These are phyloP conservation scores for Gadus macrocephalus DNA, from an alignment of 2,113 vertebrate species.

Conservation along the genomic window DNA sequence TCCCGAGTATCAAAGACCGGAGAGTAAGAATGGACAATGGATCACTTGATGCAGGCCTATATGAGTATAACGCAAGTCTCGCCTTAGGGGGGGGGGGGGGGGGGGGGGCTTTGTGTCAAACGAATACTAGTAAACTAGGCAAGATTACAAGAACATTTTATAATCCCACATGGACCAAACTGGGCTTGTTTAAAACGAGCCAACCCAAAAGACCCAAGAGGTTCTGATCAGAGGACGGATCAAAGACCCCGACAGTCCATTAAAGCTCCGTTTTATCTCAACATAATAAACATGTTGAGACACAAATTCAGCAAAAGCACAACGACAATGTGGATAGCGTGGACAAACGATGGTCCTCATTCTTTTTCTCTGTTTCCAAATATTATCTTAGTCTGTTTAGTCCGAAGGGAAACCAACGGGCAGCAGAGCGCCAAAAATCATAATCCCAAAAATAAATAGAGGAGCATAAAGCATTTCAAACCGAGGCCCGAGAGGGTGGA, in stretches of 20 bases:
- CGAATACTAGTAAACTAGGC: conserved; percentile 53
- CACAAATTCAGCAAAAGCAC: no score
- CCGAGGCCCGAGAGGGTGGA: conserved; percentile 55
- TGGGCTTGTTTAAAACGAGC: conserved; percentile 19
- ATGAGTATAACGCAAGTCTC: conserved; percentile 44
- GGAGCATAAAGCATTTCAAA: conserved; percentile 1
- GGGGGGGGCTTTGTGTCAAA: conserved; percentile 59
- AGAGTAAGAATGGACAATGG: conserved; percentile 63
- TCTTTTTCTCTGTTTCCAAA: no score
- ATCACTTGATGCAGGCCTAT: conserved; percentile 64
- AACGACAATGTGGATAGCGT: no score
- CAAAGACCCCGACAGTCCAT: no score
- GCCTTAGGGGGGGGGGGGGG: background rate
- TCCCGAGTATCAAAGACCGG: conserved; percentile 61
- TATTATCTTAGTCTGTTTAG: no score
- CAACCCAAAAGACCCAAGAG: conserved; percentile 17
- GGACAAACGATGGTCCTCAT: no score
- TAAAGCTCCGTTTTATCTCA: background rate
- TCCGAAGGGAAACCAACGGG: no score
- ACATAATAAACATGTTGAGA: no score
- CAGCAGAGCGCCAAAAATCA: no score
- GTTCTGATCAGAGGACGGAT: background rate
- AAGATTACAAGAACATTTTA: conserved; percentile 60
- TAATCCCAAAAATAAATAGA: no score
- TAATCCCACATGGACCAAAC: conserved; percentile 51